phyloP scores from a whole-genome alignment of 2,113 vertebrate species.

The Tragelaphus imberbis region DNA sequence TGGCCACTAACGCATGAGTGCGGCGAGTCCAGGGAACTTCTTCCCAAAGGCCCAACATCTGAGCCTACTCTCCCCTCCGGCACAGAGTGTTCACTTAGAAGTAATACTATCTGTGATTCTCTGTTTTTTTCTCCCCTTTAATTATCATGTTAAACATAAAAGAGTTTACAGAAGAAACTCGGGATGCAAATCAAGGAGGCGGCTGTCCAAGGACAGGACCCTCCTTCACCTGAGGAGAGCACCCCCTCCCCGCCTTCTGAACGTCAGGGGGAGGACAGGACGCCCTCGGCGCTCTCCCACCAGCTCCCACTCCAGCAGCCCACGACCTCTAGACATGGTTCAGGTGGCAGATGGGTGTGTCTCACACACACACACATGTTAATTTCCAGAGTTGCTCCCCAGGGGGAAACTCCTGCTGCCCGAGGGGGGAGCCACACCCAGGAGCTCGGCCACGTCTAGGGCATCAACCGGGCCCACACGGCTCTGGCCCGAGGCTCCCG shows the following conservation, averaged over 20 bases:
- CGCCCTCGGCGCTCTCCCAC: not conserved
- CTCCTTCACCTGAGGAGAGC: not conserved
- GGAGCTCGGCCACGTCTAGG: not conserved
- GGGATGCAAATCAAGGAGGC: not conserved
- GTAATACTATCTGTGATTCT: not conserved
- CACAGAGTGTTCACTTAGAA: not conserved
- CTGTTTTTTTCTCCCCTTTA: not conserved
- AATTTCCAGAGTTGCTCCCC: not conserved
- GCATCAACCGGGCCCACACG: not conserved
- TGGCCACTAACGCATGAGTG: accelerated
- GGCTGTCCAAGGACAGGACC: not conserved
- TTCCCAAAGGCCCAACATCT: not conserved
- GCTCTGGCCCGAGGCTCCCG: accelerated
- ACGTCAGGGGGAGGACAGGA: too few relatives aligned
- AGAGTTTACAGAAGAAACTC: not conserved
- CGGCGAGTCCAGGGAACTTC: not conserved
- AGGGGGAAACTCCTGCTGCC: not conserved
- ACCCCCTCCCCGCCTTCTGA: not conserved
- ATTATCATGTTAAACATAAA: not conserved
- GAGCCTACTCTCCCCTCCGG: not conserved
- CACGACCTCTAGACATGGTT: accelerated
- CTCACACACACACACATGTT: not conserved
- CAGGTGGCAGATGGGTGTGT: not conserved
- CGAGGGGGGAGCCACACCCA: not conserved
- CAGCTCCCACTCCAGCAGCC: not conserved